A percentile compares a stretch with the other conserved stretches of the same genome.
These are phyloP conservation scores for Thecophora atra DNA, from an alignment of 2,888 invertebrate genomes.

Conservation along the genomic window DNA sequence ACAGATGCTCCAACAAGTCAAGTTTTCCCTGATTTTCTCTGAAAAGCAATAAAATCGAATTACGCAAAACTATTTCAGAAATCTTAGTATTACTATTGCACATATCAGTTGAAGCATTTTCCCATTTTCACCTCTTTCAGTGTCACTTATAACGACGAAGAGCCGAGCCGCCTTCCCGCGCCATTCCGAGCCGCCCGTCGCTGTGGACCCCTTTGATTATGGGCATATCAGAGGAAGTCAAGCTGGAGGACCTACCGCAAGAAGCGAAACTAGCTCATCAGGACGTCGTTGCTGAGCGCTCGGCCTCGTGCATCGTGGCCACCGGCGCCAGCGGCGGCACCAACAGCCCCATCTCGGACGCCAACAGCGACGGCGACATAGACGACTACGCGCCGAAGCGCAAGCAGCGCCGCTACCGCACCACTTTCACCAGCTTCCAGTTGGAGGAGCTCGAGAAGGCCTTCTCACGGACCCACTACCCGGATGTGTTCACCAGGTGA, in stretches of 20 bases:
- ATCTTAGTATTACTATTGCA: too few species aligned
- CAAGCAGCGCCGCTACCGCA: conserved; percentile 89
- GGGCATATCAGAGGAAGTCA: conserved; percentile 68
- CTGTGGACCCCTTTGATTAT: conserved; percentile 58
- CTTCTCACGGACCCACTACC: conserved; percentile 96
- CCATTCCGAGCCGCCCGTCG: neutral
- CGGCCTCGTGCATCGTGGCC: conserved; percentile 59
- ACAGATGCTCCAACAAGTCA: conserved; percentile 16
- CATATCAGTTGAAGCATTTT: neutral
- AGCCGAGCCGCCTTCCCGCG: neutral
- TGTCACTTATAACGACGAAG: neutral
- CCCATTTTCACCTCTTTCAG: neutral
- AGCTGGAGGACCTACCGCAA: conserved; percentile 66
- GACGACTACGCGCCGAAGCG: conserved; percentile 87
- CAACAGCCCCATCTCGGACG: conserved; percentile 69
- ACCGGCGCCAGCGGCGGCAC: conserved; percentile 63
- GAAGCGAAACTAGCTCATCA: conserved; percentile 66
- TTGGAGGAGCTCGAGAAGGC: conserved; percentile 96
- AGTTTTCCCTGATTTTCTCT: neutral
- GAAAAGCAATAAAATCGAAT: neutral
- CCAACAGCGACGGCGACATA: conserved; percentile 73
- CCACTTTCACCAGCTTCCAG: conserved; percentile 95
- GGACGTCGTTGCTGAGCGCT: conserved; percentile 66
- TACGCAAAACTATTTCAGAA: too few species aligned
- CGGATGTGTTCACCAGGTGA: conserved; percentile 96